Percentiles rank a stretch among this genome's conserved stretches.
Evolutionary conservation across 2,888 invertebrate genomes (phyloP).

Genomic region (Acanthosepion pharaonis): DNA sequence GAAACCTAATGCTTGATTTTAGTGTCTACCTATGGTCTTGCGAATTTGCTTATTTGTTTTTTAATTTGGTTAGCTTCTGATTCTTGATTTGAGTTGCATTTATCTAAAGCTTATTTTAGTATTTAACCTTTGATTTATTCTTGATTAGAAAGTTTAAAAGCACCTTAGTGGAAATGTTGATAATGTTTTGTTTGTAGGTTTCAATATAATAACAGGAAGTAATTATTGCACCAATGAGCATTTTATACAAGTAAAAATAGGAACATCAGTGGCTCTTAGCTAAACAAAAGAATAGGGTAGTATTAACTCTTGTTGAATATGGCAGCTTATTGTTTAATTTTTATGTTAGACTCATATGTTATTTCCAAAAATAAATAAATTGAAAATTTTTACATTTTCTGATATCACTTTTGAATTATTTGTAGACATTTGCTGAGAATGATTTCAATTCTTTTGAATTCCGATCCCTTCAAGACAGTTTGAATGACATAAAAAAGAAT

Average conservation of each 20-base stretch:
- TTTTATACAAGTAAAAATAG: background rate
- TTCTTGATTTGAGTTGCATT: too few species aligned
- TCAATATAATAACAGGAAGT: too few species aligned
- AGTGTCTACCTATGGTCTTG: too few species aligned
- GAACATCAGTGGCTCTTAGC: background rate
- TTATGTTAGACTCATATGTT: background rate
- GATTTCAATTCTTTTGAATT: conserved; percentile 88
- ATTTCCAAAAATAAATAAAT: background rate
- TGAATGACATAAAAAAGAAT: conserved; percentile 89
- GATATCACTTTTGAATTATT: conserved; percentile 41
- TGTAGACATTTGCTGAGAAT: conserved; percentile 75
- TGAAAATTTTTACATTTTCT: background rate
- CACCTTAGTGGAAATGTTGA: too few species aligned
- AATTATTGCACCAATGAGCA: background rate
- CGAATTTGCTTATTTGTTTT: too few species aligned
- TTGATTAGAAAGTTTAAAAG: too few species aligned
- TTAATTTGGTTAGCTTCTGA: too few species aligned
- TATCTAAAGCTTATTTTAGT: too few species aligned
- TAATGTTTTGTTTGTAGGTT: too few species aligned
- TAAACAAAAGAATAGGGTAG: background rate
- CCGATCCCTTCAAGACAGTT: conserved; percentile 90
- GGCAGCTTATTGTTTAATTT: background rate
- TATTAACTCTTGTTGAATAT: background rate
- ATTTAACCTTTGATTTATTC: too few species aligned
- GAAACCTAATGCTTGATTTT: too few species aligned